Base-by-base conservation (phyloP, 2,888 invertebrate species). In the Criorhina ranunculi region DNA sequence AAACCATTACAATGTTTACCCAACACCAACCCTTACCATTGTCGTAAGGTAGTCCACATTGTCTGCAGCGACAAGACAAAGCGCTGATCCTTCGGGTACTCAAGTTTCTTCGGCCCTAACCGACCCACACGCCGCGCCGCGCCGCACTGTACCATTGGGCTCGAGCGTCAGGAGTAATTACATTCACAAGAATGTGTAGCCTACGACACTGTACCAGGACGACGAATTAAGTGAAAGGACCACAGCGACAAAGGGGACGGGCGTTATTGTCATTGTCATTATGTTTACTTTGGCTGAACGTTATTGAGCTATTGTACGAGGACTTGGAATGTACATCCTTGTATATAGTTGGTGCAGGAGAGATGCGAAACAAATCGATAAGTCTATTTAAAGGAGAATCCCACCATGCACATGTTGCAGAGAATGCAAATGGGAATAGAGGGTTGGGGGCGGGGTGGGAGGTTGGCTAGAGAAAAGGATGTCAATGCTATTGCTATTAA, bases 1-100 rank as follows among this genome's bases (percentile, higher is more conserved):
- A 72, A 82, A 66, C 82, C 66, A 82, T 82, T 82, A 72, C 70
- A 66, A 72, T 82, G 82, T 82, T 82, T 70, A 64, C 24, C 70
- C 82, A 78, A 77, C 64, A 76, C 49, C 49, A n/a, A 57, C 55
- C 49, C 37, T 60, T 19, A 11, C 24, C 19, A 17, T 2, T 53
- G 11, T 64, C 31, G 7, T 40, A 29, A 44, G 55, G 46, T 40
- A 57, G 66, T 29, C 55, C 17, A n/a, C n/a, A 70, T 77, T 82
- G 77, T 82, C 53, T 64, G 62, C 57, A 82, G 57, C 67, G 40
- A 57, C 55, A 70, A 81, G 44, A 81, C 81, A 76, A 81, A 64
- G 76, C 49, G 69, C 51, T 66, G 82, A 72, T 82, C 66, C 72
- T 72, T 78, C 9, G 53, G 51, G 53, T 82, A 44, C 76, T 76